A percentile compares a stretch with the other conserved stretches of the same genome.
phyloP scores from a whole-genome alignment of 2,888 invertebrate species.

The Synanthedon formicaeformis region DNA sequence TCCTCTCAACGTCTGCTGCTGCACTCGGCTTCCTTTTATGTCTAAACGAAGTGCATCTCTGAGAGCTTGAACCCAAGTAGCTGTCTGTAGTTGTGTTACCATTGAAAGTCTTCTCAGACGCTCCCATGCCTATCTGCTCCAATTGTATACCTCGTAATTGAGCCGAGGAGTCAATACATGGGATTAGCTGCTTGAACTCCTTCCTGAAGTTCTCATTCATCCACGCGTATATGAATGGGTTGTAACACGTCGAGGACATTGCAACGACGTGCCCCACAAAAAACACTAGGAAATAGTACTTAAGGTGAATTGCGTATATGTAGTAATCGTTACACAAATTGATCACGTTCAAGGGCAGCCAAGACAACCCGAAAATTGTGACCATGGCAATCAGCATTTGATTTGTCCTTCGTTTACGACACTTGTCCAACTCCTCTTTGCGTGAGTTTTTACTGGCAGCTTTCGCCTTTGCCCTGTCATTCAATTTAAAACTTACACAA shows the following conservation, averaged over 20 bases:
- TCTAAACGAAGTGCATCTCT: conserved; percentile 63
- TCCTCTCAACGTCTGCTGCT: conserved; percentile 71
- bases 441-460: conserved; percentile 88
- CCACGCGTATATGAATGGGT: conserved; percentile 97
- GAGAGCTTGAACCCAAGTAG: conserved; percentile 69
- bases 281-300: conserved; percentile 89
- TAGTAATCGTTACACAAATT: conserved; percentile 89
- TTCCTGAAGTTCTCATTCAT: conserved; percentile 96
- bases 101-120: conserved; percentile 79
- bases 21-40: conserved; percentile 70
- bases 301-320: conserved; percentile 78
- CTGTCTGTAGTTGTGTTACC: conserved; percentile 81
- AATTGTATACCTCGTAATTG: conserved; percentile 47
- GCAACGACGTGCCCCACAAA: conserved; percentile 92
- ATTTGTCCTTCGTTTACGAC: conserved; percentile 91
- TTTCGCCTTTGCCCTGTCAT: conserved; percentile 84
- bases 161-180: conserved; percentile 71
- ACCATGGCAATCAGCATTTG: conserved; percentile 99
- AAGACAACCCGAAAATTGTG: conserved; percentile 94
- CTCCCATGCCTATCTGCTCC: conserved; percentile 68
- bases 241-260: conserved; percentile 97
- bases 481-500: conserved; percentile 89
- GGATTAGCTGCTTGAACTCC: conserved; percentile 86
- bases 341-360: conserved; percentile 91
- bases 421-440: conserved; percentile 90